phyloP scores from a whole-genome alignment of 2,888 invertebrate genomes.

The Zelleria hepariella region DNA sequence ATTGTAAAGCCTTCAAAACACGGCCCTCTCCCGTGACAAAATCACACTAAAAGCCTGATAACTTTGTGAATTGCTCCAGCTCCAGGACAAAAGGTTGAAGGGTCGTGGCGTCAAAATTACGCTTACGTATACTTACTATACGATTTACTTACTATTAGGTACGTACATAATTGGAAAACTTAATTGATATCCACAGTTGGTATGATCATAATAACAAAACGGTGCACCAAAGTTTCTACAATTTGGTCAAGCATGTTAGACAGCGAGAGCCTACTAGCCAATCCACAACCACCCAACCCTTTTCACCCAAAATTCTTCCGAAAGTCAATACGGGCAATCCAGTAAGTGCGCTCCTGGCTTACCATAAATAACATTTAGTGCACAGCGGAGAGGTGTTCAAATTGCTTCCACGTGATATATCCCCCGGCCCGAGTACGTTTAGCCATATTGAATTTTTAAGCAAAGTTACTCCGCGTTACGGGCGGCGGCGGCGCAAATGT shows the following conservation, averaged over 20 bases:
- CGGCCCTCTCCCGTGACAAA: background rate
- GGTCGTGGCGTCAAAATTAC: background rate
- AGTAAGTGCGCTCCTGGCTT: constrained; percentile 50
- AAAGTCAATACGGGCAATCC: constrained; percentile 55
- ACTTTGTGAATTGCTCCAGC: background rate
- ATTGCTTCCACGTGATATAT: constrained; percentile 68
- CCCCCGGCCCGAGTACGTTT: constrained; percentile 49
- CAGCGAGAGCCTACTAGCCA: background rate
- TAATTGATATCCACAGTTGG: too few relatives aligned
- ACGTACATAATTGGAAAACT: too few relatives aligned
- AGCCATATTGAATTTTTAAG: constrained; percentile 64
- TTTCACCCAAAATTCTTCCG: constrained; percentile 43
- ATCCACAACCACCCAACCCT: background rate
- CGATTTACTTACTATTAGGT: background rate
- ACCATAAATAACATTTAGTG: constrained; percentile 69
- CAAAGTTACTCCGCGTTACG: constrained; percentile 26
- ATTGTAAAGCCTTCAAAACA: constrained; percentile 2
- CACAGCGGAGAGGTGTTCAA: constrained; percentile 60
- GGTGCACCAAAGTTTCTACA: background rate
- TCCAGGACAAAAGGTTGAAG: background rate
- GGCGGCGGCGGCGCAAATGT: constrained; percentile 1
- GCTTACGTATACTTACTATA: background rate
- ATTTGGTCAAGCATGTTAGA: background rate
- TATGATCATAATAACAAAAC: too few relatives aligned
- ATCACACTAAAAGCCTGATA: background rate